A percentile compares a stretch with the other conserved stretches of the same genome.
phyloP scores from a whole-genome alignment of 2,888 invertebrate genomes.

The Leptodirus hochenwartii region DNA sequence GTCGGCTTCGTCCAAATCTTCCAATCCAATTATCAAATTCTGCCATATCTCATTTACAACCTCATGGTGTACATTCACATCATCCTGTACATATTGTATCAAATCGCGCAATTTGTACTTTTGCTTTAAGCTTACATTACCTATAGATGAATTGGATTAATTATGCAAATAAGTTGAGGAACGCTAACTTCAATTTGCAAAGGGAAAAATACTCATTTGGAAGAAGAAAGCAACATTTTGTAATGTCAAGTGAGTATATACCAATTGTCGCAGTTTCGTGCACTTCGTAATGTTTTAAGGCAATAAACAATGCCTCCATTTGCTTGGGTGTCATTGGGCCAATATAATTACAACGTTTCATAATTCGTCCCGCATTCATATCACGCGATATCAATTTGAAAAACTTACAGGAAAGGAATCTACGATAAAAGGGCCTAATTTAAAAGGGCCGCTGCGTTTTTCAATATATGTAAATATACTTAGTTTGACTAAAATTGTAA shows the following conservation, averaged over 20 bases:
- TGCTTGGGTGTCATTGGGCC: constrained; percentile 12
- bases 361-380: constrained; percentile 7
- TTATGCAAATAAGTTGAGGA: too few relatives aligned
- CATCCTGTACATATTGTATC: constrained; percentile 8
- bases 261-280: constrained; percentile 11
- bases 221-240: too few relatives aligned
- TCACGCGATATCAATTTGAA: constrained; percentile 11
- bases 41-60: constrained; percentile 10
- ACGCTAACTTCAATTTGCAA: too few relatives aligned
- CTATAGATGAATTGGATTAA: too few relatives aligned
- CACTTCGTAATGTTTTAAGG: constrained; percentile 11
- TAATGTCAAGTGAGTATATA: too few relatives aligned
- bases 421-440: constrained; percentile 5
- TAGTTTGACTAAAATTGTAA: constrained; percentile 12
- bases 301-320: constrained; percentile 11
- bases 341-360: constrained; percentile 11
- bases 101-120: constrained; percentile 10
- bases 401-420: constrained; percentile 12
- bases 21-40: too few relatives aligned
- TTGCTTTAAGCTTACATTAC: constrained; percentile 9
- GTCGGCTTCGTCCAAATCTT: too few relatives aligned
- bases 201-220: too few relatives aligned
- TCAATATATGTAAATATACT: constrained; percentile 8
- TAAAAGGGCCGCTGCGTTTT: not conserved
- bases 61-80: constrained; percentile 8